A percentile compares a stretch with the other conserved stretches of the same genome.
phyloP scores from a whole-genome alignment of 2,888 invertebrate species.

The Chaitophorus viminalis region DNA sequence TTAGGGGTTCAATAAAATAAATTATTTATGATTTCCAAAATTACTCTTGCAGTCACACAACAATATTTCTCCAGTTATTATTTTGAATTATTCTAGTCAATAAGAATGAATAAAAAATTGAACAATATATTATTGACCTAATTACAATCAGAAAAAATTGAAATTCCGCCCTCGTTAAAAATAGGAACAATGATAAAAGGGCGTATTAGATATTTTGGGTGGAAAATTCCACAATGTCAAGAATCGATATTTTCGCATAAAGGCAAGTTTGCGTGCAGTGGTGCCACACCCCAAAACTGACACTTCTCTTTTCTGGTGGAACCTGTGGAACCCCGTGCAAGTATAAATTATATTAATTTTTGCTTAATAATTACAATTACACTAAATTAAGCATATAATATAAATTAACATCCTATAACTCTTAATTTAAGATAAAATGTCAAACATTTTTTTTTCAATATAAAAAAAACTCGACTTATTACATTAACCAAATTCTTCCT shows the following conservation, averaged over 20 bases:
- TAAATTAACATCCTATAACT: too few relatives aligned
- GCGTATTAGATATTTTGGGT: conserved; percentile 49
- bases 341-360: not conserved
- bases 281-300: conserved; percentile 50
- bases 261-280: conserved; percentile 54
- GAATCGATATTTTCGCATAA: conserved; percentile 45
- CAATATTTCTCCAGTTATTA: not conserved
- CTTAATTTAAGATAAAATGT: too few relatives aligned
- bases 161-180: conserved; percentile 10
- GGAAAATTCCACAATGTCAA: conserved; percentile 48
- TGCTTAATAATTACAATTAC: conserved; percentile 4
- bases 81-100: not conserved
- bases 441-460: too few relatives aligned
- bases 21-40: too few relatives aligned
- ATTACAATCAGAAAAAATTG: not conserved
- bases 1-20: too few relatives aligned
- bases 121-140: not conserved
- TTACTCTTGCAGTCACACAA: too few relatives aligned
- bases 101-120: not conserved
- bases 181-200: conserved; percentile 51
- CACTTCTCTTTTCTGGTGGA: conserved; percentile 45
- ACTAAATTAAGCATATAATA: not conserved
- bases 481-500: too few relatives aligned
- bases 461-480: too few relatives aligned
- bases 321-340: conserved; percentile 40